A percentile compares a stretch with the other conserved stretches of the same genome.
Evolutionary conservation across 2,888 invertebrate species (phyloP).

Genomic region (Odontothrips loti): DNA sequence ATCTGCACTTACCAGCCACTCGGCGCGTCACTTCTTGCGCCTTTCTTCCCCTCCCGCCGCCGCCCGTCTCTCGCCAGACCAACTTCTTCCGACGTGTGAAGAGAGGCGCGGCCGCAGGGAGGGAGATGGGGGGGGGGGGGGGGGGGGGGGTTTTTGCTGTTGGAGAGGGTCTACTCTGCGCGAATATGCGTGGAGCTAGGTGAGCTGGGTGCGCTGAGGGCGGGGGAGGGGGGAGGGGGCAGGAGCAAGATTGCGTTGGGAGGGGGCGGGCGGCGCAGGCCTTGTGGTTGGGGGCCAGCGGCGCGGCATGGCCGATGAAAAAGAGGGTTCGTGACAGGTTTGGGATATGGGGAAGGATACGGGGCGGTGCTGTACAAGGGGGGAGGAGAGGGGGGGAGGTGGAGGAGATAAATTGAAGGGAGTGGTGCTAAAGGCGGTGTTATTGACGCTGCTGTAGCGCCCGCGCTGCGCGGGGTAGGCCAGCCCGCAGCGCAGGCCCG

Average conservation of each 20-base stretch:
- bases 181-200: neutral
- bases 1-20: constrained; percentile 17
- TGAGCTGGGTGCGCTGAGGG: neutral
- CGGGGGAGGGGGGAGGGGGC: neutral
- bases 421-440: no score
- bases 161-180: neutral
- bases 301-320: neutral
- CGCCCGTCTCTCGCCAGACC: neutral
- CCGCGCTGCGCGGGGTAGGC: neutral
- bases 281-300: neutral
- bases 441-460: neutral
- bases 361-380: no score
- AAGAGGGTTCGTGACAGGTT: neutral
- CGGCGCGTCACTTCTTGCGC: neutral
- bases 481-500: neutral
- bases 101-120: neutral
- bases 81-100: neutral
- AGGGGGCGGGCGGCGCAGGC: neutral
- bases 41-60: neutral
- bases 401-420: no score
- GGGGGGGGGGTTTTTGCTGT: neutral
- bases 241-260: neutral
- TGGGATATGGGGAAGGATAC: neutral
- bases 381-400: no score
- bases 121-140: neutral